A percentile compares a stretch with the other conserved stretches of the same genome.
These are phyloP conservation scores for Limenitis camilla DNA, from an alignment of 2,888 invertebrate genomes.

Conservation along the genomic window DNA sequence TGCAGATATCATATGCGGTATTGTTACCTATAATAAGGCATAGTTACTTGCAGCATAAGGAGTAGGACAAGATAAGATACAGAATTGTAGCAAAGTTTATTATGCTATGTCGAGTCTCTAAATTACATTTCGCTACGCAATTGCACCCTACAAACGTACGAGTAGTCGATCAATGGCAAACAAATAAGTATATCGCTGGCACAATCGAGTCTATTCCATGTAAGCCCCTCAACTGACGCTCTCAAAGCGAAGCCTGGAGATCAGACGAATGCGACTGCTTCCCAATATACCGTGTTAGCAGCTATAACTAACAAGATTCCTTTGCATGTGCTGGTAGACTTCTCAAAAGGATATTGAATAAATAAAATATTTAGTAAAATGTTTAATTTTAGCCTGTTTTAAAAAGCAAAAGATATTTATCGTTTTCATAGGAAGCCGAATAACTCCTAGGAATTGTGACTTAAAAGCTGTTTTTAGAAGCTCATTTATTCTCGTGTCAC, in stretches of 20 bases:
- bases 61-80: not conserved
- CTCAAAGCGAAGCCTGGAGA: slow-evolving; percentile 59
- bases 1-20: too few species aligned
- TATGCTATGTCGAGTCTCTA: slow-evolving; percentile 22
- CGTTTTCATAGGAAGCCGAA: too few species aligned
- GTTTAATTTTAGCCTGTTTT: too few species aligned
- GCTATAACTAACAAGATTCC: slow-evolving; percentile 19
- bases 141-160: slow-evolving; percentile 26
- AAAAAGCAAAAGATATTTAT: too few species aligned
- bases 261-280: slow-evolving; percentile 37
- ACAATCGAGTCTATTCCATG: slow-evolving; percentile 52
- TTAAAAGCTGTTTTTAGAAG: too few species aligned
- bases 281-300: slow-evolving; percentile 15
- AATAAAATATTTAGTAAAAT: too few species aligned
- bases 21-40: too few species aligned
- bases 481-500: too few species aligned
- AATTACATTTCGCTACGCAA: slow-evolving; percentile 29
- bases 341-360: too few species aligned
- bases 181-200: slow-evolving; percentile 61
- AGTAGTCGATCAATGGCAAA: slow-evolving; percentile 64
- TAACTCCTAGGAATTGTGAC: too few species aligned
- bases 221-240: slow-evolving; percentile 51
- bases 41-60: too few species aligned
- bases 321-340: not conserved
- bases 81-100: slow-evolving; percentile 1